Evolutionary conservation across 92 coral and sea anemone genomes (phyloP).

Genomic region (Porites divaricata): DNA sequence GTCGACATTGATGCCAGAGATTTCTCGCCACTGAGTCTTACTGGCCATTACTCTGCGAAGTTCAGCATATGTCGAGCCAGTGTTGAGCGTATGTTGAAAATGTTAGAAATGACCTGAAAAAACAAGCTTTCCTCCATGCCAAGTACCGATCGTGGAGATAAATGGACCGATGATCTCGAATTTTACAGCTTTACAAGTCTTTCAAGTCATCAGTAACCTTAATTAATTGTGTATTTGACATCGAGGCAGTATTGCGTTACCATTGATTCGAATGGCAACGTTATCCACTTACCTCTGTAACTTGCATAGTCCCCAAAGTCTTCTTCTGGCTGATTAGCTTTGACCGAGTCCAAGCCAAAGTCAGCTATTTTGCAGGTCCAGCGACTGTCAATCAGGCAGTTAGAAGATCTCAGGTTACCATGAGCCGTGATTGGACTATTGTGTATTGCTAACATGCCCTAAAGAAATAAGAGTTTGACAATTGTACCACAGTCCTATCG

Average conservation of each 20-base stretch:
- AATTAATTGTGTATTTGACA: neutral
- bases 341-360: conserved; percentile 68
- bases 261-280: neutral
- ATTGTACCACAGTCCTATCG: neutral
- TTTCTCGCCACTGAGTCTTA: no score
- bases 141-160: no score
- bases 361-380: conserved; percentile 82
- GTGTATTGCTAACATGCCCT: conserved; percentile 88
- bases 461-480: neutral
- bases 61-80: no score
- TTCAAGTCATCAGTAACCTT: neutral
- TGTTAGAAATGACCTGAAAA: no score
- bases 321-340: conserved; percentile 55
- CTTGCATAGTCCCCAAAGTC: conserved; percentile 70
- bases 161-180: no score
- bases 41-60: no score
- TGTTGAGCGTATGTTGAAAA: no score
- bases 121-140: no score
- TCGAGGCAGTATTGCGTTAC: neutral
- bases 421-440: conserved; percentile 74
- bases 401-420: conserved; percentile 81
- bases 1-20: no score
- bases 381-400: conserved; percentile 87
- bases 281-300: conserved; percentile 52
- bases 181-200: no score